A percentile compares a stretch with the other conserved stretches of the same genome.
These are phyloP conservation scores for Bothrops jararaca DNA, from an alignment of 2,113 vertebrate species.

Conservation along the genomic window DNA sequence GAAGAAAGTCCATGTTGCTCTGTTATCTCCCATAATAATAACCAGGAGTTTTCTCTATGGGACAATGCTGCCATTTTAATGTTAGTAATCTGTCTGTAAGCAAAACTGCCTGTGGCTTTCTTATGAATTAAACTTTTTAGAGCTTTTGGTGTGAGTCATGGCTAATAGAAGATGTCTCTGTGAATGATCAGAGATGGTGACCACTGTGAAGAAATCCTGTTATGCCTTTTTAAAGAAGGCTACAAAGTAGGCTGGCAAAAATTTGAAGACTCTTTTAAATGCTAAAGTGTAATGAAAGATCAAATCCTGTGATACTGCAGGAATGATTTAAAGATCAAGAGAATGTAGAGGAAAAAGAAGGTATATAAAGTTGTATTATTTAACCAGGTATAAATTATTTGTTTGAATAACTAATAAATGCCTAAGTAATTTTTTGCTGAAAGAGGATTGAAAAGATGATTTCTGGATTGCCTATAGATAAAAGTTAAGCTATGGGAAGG, in stretches of 20 bases:
- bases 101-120: neutral
- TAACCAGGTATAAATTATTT: neutral
- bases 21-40: neutral
- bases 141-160: neutral
- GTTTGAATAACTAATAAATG: neutral
- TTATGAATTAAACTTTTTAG: slow-evolving; percentile 7
- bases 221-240: neutral
- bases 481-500: neutral
- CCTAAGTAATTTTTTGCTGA: neutral
- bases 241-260: neutral
- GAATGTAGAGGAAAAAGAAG: neutral
- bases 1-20: rapidly evolving
- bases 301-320: neutral
- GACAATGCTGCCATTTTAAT: neutral
- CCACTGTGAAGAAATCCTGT: neutral
- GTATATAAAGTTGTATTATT: neutral
- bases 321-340: neutral
- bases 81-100: rapidly evolving
- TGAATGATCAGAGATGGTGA: neutral
- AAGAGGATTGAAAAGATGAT: neutral
- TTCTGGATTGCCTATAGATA: neutral
- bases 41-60: neutral
- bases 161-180: neutral
- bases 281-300: neutral
- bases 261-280: neutral